A percentile compares a stretch with the other conserved stretches of the same genome.
Conservation (phyloP, 2,888 invertebrate species). For the Parochlus steinenii region DNA sequence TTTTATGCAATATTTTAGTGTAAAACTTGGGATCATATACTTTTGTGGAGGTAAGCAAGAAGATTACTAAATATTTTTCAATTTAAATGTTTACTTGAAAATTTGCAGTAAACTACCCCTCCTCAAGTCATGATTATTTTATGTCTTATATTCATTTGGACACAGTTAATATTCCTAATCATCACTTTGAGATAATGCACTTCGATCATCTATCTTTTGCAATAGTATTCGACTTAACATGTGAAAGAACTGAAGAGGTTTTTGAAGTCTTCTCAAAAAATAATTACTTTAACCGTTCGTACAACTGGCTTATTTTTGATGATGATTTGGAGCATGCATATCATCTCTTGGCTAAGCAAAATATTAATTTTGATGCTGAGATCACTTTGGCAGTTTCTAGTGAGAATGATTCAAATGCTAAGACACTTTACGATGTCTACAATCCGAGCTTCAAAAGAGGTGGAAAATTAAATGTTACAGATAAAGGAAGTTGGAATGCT, state of each 20-base stretch:
- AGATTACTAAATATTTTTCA: too few species aligned
- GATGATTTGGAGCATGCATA: constrained; percentile 12
- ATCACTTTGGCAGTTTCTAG: constrained; percentile 1
- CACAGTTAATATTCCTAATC: too few species aligned
- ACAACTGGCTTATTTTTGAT: constrained; percentile 15
- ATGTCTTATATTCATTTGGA: too few species aligned
- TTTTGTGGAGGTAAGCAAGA: too few species aligned
- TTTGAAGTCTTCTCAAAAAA: not conserved
- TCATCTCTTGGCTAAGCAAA: not conserved
- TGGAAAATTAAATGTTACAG: constrained; percentile 13
- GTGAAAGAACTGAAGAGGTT: not conserved
- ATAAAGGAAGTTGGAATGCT: constrained; percentile 13
- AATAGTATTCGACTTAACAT: constrained; percentile 2
- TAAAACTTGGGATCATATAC: too few species aligned
- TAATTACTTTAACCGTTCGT: constrained; percentile 15
- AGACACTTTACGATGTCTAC: constrained; percentile 15
- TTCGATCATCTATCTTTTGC: not conserved
- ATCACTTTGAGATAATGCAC: constrained; percentile 2
- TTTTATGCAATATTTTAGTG: too few species aligned
- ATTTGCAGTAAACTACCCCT: too few species aligned
- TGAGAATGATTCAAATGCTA: not conserved
- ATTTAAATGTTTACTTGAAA: too few species aligned
- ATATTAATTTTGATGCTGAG: constrained; percentile 11
- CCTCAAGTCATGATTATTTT: too few species aligned
- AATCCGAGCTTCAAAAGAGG: constrained; percentile 14